Conservation (phyloP, 2,113 vertebrate species). For the Siphamia tubifer region DNA sequence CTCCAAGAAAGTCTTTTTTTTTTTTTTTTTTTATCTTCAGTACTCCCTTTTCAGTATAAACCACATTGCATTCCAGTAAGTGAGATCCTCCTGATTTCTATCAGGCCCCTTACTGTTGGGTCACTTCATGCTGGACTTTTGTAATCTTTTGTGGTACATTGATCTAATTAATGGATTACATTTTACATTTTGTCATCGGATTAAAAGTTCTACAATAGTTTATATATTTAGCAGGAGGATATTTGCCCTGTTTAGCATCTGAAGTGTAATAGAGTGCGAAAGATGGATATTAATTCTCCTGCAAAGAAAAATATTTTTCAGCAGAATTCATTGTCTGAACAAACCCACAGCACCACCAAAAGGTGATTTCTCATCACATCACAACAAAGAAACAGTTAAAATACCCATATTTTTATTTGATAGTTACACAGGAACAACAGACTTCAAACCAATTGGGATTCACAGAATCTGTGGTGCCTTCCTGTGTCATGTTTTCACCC, state of each 20-base stretch:
- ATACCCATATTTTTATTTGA: too few species aligned
- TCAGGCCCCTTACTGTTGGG: background rate
- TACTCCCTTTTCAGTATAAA: constrained; percentile 9
- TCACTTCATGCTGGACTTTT: background rate
- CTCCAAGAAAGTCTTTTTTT: constrained; percentile 12
- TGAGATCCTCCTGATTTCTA: constrained; percentile 25
- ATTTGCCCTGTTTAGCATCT: background rate
- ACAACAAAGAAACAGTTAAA: too few species aligned
- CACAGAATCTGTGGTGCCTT: too few species aligned
- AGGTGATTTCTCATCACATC: background rate
- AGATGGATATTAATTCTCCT: background rate
- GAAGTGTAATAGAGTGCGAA: background rate
- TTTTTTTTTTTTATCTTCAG: constrained; percentile 12
- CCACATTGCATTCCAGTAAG: constrained; percentile 31
- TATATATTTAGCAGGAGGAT: background rate
- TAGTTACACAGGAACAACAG: too few species aligned
- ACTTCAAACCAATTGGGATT: too few species aligned
- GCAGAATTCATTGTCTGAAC: background rate
- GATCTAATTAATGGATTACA: background rate
- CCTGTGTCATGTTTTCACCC: too few species aligned
- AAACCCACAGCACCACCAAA: background rate
- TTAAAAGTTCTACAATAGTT: background rate
- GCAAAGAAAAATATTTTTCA: background rate
- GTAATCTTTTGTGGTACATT: background rate
- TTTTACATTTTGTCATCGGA: background rate